Evolutionary conservation across 2,113 vertebrate species (phyloP).

Genomic region (Stictonetta naevosa): DNA sequence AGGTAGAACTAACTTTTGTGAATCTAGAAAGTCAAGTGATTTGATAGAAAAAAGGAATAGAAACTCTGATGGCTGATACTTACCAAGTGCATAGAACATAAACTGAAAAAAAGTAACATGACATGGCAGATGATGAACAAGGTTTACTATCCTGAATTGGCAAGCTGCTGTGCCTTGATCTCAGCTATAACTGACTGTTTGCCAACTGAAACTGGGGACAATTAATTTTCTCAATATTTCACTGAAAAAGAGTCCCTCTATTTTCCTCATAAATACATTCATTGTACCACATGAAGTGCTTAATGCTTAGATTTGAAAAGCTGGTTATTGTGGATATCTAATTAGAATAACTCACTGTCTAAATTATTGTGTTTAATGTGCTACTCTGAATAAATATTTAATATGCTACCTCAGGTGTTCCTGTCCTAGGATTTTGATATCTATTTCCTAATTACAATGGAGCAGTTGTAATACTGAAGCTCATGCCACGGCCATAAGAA

Average conservation of each 20-base stretch:
- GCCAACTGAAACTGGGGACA: constrained; percentile 15
- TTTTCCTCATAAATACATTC: constrained; percentile 26
- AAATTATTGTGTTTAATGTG: constrained; percentile 41
- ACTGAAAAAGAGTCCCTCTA: background rate
- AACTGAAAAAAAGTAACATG: background rate
- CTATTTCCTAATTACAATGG: constrained; percentile 51
- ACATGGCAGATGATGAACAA: background rate
- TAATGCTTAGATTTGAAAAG: constrained; percentile 49
- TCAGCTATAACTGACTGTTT: constrained; percentile 45
- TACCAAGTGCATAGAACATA: background rate
- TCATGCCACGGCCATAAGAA: background rate
- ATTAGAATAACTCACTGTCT: constrained; percentile 63
- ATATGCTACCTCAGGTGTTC: constrained; percentile 62
- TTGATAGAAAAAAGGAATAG: constrained; percentile 6
- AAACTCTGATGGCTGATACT: background rate
- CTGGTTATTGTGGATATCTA: constrained; percentile 33
- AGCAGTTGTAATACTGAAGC: constrained; percentile 12
- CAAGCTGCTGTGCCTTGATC: constrained; percentile 40
- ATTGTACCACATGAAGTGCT: constrained; percentile 22
- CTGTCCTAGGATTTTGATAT: constrained; percentile 49
- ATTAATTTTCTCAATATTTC: constrained; percentile 27
- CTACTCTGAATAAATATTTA: constrained; percentile 66
- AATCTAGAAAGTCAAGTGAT: background rate
- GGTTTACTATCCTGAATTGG: constrained; percentile 6
- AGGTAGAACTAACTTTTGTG: background rate